Percentiles rank a stretch among this genome's conserved stretches.
phyloP scores from a whole-genome alignment of 2,888 invertebrate species.

The Anthrax anthrax region DNA sequence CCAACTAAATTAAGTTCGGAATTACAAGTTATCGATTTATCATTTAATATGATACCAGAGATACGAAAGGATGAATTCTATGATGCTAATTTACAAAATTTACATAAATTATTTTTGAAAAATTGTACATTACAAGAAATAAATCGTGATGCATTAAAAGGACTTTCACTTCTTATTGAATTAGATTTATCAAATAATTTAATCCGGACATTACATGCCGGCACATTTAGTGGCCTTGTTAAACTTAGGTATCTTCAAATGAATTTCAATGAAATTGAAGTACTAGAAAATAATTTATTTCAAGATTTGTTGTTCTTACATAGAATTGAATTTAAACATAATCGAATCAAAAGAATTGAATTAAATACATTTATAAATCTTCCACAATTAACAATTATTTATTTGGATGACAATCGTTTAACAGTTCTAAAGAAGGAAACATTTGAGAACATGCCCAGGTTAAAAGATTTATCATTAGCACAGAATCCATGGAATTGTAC shows the following conservation, averaged over 20 bases:
- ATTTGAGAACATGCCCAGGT: constrained; percentile 47
- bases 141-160: constrained; percentile 60
- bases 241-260: constrained; percentile 58
- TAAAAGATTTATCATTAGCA: constrained; percentile 59
- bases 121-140: constrained; percentile 60
- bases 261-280: constrained; percentile 59
- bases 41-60: constrained; percentile 52
- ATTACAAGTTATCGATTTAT: constrained; percentile 56
- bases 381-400: constrained; percentile 50
- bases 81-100: constrained; percentile 53
- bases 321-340: constrained; percentile 62
- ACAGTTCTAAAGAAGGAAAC: constrained; percentile 50
- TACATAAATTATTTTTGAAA: constrained; percentile 64
- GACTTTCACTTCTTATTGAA: constrained; percentile 64
- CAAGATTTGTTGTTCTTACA: constrained; percentile 57
- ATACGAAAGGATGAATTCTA: constrained; percentile 53
- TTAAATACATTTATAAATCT: constrained; percentile 56
- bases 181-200: constrained; percentile 66
- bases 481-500: constrained; percentile 83
- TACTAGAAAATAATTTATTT: constrained; percentile 62
- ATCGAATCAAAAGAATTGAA: constrained; percentile 53
- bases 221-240: constrained; percentile 54
- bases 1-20: constrained; percentile 59
- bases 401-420: constrained; percentile 60
- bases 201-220: constrained; percentile 47